Conservation (phyloP, 2,797 vertebrate species). For the Pangasius larnaudii region DNA sequence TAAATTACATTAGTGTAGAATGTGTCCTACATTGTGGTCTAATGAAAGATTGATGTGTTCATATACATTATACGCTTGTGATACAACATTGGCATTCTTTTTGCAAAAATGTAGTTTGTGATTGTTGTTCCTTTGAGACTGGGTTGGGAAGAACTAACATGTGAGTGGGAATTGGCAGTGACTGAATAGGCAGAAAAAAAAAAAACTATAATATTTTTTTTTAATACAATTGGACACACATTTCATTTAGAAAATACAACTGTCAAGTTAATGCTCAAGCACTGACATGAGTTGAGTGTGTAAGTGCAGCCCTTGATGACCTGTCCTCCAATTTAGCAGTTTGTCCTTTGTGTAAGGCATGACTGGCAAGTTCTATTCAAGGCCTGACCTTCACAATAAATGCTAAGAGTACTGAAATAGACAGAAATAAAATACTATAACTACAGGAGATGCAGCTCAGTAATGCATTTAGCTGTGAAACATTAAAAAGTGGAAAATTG, state of each 20-base stretch:
- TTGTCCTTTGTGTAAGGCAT: conserved; percentile 23
- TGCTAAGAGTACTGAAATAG: not conserved
- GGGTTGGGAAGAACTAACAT: not conserved
- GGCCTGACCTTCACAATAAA: conserved; percentile 7
- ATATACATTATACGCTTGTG: not conserved
- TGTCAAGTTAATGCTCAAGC: not conserved
- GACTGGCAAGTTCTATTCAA: conserved; percentile 12
- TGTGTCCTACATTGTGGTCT: not conserved
- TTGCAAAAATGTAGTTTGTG: not conserved
- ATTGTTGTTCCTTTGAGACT: not conserved
- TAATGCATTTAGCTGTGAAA: not conserved
- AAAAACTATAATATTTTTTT: not conserved
- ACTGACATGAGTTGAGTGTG: not conserved
- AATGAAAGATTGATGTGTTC: not conserved
- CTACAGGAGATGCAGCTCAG: not conserved
- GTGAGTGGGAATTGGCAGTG: not conserved
- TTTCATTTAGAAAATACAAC: conserved; percentile 10
- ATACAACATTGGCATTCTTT: not conserved
- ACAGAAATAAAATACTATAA: not conserved
- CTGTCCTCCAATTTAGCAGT: conserved; percentile 37
- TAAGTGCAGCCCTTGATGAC: conserved; percentile 33
- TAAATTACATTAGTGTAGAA: not conserved
- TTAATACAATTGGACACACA: not conserved
- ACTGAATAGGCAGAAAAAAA: not conserved
- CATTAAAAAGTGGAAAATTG: not conserved